These are phyloP conservation scores for Agriotes lineatus DNA, from an alignment of 2,888 invertebrate genomes.

Conservation along the genomic window DNA sequence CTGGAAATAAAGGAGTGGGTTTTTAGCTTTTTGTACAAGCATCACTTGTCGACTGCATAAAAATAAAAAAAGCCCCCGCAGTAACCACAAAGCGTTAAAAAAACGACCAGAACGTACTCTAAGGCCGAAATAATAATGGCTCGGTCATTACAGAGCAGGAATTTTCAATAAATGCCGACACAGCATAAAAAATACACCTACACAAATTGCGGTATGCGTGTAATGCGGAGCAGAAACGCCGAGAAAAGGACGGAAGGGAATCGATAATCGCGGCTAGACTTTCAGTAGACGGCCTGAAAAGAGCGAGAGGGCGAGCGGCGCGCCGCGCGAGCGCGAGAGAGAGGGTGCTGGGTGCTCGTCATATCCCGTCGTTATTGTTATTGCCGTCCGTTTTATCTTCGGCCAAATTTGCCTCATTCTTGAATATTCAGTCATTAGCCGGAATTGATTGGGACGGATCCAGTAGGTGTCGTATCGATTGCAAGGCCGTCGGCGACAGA, in stretches of 20 bases:
- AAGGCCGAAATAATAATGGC: not conserved
- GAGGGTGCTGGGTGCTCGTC: constrained; percentile 14
- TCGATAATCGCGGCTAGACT: constrained; percentile 68
- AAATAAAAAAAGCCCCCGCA: too few relatives aligned
- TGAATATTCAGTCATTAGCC: not conserved
- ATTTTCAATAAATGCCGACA: constrained; percentile 13
- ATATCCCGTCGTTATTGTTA: constrained; percentile 23
- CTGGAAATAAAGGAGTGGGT: too few relatives aligned
- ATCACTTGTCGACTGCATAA: too few relatives aligned
- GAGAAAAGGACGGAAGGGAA: constrained; percentile 61
- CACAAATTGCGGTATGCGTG: constrained; percentile 33
- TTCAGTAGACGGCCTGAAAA: constrained; percentile 55
- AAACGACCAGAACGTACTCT: not conserved
- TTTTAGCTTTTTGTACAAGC: too few relatives aligned
- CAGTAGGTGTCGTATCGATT: not conserved
- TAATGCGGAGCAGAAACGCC: constrained; percentile 45
- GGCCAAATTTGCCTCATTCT: not conserved
- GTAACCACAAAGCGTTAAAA: not conserved
- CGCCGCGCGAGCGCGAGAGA: constrained; percentile 3
- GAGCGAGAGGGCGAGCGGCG: constrained; percentile 34
- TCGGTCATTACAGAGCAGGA: not conserved
- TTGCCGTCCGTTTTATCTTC: constrained; percentile 12
- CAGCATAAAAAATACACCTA: constrained; percentile 27
- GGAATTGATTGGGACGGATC: not conserved
- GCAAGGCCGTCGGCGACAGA: not conserved